These are phyloP conservation scores for Lontra canadensis DNA, from an alignment of 2,113 vertebrate genomes.

Conservation along the genomic window DNA sequence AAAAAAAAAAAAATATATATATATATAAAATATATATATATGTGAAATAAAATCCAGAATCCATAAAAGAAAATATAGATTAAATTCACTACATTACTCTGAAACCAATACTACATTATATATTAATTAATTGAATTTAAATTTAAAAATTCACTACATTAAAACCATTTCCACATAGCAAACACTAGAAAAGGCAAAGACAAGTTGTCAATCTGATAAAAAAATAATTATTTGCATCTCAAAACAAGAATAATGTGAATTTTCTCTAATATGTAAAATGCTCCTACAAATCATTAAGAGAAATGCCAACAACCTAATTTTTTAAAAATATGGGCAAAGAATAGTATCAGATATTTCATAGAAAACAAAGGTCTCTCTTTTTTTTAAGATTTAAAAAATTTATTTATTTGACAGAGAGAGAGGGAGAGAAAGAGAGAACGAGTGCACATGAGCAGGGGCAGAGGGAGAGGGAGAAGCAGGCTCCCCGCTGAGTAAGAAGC, in stretches of 20 bases:
- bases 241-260: neutral
- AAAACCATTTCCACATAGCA: constrained; percentile 11
- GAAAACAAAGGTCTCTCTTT: neutral
- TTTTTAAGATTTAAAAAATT: too few species aligned
- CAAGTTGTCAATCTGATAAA: neutral
- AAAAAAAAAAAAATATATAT: too few species aligned
- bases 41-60: neutral
- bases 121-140: neutral
- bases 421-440: too few species aligned
- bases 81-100: neutral
- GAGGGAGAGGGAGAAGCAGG: too few species aligned
- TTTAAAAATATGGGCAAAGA: neutral
- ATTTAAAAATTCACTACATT: neutral
- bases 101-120: neutral
- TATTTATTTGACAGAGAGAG: too few species aligned
- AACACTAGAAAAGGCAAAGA: constrained; percentile 29
- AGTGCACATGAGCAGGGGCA: too few species aligned
- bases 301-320: neutral
- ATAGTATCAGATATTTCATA: neutral
- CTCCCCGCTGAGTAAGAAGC: too few species aligned
- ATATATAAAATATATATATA: too few species aligned
- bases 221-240: neutral
- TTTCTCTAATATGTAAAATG: constrained; percentile 5
- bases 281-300: neutral
- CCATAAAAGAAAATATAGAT: neutral